Base-by-base conservation (phyloP, 1,140 invertebrate genomes). In the Leptestheria dahalacensis region DNA sequence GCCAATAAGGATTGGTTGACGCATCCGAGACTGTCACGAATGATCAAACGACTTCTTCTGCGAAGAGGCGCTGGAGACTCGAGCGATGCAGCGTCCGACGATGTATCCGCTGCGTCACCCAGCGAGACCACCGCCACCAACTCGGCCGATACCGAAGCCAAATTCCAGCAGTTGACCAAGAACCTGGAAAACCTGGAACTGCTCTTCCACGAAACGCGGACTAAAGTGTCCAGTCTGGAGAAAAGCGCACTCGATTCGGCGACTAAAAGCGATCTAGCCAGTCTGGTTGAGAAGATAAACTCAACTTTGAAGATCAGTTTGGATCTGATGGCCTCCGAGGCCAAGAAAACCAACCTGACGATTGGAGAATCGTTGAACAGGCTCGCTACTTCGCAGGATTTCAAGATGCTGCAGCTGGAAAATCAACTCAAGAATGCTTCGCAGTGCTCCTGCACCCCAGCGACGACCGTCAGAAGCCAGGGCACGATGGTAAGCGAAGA, bases 31-130 rank as follows among this genome's bases (percentile, higher is more conserved):
- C 25, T 60, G 9, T n/a, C 48, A 29, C 58, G 58, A n/a, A 60
- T 60, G 58, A 60, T 60, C 48, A 60, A 60, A 60, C 58, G 58
- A 10, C 24, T 60, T 18, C 48, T 60, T 6, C 25, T 48, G 20
- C n/a, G 48, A 49, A 26, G 21, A 21, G 48, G 21, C 18, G 58
- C 48, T 28, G 29, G 41, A 48, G 23, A n/a, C 21, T 20, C 48
- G 26, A 33, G 24, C 23, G 58, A 52, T 20, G 48, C 49, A 2
- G 12, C 48, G 12, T 33, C 28, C 15, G 48, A 29, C 3, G 48
- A 52, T 20, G 33, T 41, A 47, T 2, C 47, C 10, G n/a, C 15
- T 18, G 49, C 25, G n/a, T 33, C 26, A 20, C 11, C 25, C n/a
- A 2, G 25, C 9, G 23, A 25, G 3, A 4, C 58, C 21, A 25